phyloP scores from a whole-genome alignment of 2,113 vertebrate species.

The Muscicapa adusta region DNA sequence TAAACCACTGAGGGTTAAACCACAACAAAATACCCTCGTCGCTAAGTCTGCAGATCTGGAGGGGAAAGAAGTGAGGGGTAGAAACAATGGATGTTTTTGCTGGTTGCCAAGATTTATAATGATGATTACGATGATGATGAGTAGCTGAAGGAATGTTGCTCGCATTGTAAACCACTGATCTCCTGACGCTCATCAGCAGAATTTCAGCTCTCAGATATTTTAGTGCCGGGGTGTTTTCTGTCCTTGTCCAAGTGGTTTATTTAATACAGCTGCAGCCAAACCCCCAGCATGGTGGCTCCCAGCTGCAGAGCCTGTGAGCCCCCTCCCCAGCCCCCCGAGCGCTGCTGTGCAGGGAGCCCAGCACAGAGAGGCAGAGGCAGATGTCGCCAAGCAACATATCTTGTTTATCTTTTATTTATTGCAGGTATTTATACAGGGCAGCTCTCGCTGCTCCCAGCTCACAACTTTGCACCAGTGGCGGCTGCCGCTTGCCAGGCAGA shows the following conservation, averaged over 20 bases:
- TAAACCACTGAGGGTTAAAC: constrained; percentile 21
- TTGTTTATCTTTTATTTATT: constrained; percentile 68
- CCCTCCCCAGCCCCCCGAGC: neutral
- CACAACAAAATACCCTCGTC: constrained; percentile 36
- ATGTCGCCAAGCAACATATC: constrained; percentile 1
- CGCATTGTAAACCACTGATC: constrained; percentile 23
- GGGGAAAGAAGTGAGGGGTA: neutral
- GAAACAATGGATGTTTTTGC: constrained; percentile 36
- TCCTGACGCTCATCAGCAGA: constrained; percentile 39
- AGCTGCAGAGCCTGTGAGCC: constrained; percentile 25
- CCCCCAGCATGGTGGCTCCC: constrained; percentile 15
- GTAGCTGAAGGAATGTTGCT: constrained; percentile 9
- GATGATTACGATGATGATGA: constrained; percentile 35
- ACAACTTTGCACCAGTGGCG: neutral
- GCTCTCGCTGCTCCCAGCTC: constrained; percentile 6
- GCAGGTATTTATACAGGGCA: constrained; percentile 33
- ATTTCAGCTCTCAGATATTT: constrained; percentile 58
- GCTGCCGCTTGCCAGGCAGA: constrained; percentile 16
- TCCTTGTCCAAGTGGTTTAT: constrained; percentile 56
- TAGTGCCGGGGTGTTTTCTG: constrained; percentile 6
- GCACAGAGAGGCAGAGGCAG: neutral
- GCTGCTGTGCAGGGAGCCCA: neutral
- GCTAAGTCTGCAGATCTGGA: constrained; percentile 14
- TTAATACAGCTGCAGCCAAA: constrained; percentile 64
- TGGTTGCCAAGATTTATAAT: constrained; percentile 32